Percentiles rank a stretch among this genome's conserved stretches.
Conservation (phyloP, 1,140 invertebrate species). For the Sycophaga agraensis region DNA sequence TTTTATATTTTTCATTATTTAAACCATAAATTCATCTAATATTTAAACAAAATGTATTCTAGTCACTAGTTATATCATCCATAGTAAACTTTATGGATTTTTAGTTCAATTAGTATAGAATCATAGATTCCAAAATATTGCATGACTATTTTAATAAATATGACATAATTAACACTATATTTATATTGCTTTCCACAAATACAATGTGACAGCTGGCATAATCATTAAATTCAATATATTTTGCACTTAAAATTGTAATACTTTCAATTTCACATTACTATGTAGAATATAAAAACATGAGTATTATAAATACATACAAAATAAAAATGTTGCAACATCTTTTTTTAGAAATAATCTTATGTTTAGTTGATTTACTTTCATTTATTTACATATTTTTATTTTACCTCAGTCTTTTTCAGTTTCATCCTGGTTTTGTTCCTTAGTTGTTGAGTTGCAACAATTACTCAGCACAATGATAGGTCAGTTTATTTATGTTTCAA, state of each 20-base stretch:
- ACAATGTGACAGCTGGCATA: no score
- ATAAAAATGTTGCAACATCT: no score
- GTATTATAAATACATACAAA: no score
- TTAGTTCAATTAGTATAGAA: constrained; percentile 30
- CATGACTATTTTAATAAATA: constrained; percentile 20
- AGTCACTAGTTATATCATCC: constrained; percentile 12
- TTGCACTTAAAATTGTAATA: neutral
- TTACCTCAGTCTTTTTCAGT: constrained; percentile 41
- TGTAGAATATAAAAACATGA: no score
- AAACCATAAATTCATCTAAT: neutral
- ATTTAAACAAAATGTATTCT: neutral
- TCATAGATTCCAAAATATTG: constrained; percentile 28
- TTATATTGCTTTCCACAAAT: neutral
- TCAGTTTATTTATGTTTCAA: constrained; percentile 38
- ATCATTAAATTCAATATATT: no score
- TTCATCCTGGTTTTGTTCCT: constrained; percentile 40
- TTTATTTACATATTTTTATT: constrained; percentile 26
- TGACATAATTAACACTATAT: neutral
- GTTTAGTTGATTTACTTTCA: neutral
- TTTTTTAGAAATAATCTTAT: no score
- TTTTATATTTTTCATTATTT: no score
- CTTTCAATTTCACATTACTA: neutral
- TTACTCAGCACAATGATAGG: constrained; percentile 40
- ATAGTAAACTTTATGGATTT: constrained; percentile 14
- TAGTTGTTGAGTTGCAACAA: constrained; percentile 39